Evolutionary conservation across 2,888 invertebrate genomes (phyloP).

Genomic region (Selenia dentaria): DNA sequence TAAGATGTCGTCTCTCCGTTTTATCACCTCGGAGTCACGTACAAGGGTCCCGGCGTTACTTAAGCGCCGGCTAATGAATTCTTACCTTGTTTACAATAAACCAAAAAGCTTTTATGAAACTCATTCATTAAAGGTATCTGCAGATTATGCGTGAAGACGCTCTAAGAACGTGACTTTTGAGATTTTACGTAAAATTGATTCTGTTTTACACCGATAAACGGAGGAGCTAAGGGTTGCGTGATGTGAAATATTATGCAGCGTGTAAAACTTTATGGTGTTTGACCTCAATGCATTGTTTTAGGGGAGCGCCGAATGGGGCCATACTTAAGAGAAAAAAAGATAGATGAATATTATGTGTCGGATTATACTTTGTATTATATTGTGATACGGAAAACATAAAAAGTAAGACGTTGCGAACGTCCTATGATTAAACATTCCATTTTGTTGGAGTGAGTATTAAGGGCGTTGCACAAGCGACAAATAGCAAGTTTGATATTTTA

Average conservation of each 20-base stretch:
- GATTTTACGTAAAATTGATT: conserved; percentile 56
- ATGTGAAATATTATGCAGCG: conserved; percentile 42
- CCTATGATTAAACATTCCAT: too few species aligned
- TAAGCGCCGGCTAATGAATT: conserved; percentile 67
- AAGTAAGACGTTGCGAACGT: too few species aligned
- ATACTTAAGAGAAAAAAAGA: neutral
- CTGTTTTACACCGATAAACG: conserved; percentile 46
- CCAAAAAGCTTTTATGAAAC: conserved; percentile 70
- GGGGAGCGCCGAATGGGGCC: conserved; percentile 20
- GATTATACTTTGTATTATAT: neutral
- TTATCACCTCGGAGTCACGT: conserved; percentile 72
- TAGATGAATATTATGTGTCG: too few species aligned
- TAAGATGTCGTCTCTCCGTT: conserved; percentile 49
- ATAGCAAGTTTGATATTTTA: too few species aligned
- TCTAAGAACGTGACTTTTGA: conserved; percentile 64
- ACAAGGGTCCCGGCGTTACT: conserved; percentile 51
- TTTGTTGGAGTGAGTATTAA: too few species aligned
- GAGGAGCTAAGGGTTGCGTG: conserved; percentile 47
- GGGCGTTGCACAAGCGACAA: too few species aligned
- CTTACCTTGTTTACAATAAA: conserved; percentile 75
- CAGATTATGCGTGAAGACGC: conserved; percentile 68
- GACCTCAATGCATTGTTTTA: conserved; percentile 39
- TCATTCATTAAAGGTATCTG: conserved; percentile 66
- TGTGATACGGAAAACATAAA: neutral
- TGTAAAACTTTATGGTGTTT: conserved; percentile 36